Conservation (phyloP, 2,888 invertebrate species). For the Mantis religiosa region DNA sequence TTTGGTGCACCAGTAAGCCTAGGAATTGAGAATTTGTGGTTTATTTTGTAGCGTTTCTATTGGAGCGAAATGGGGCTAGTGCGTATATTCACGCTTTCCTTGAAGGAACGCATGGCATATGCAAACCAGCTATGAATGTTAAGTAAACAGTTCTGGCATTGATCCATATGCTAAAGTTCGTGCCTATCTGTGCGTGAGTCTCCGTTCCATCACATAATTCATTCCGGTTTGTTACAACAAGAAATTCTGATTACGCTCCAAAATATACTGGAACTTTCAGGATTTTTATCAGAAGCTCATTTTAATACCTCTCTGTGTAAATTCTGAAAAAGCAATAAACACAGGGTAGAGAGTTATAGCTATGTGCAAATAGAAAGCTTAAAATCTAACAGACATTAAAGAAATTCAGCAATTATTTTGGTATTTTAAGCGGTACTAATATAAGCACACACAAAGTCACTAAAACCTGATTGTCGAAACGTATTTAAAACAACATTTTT, state of each 20-base stretch:
- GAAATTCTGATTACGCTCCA: background rate
- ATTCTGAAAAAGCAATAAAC: background rate
- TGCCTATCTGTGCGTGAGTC: background rate
- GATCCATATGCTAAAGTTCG: background rate
- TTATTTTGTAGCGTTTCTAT: background rate
- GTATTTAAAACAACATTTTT: no score
- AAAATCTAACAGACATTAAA: no score
- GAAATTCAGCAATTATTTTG: no score
- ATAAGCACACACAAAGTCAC: no score
- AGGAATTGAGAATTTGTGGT: background rate
- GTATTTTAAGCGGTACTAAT: no score
- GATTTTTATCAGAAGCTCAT: background rate
- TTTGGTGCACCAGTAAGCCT: no score
- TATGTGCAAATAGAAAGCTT: no score
- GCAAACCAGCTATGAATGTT: background rate
- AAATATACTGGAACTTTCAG: background rate
- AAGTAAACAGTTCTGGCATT: background rate
- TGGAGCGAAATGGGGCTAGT: background rate
- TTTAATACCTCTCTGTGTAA: background rate
- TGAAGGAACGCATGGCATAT: background rate
- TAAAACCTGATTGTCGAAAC: no score
- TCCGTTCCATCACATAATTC: background rate
- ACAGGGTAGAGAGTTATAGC: no score
- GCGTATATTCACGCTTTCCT: background rate
- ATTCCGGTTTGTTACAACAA: background rate